These are phyloP conservation scores for Cordilura impudica DNA, from an alignment of 2,888 invertebrate genomes.

Conservation along the genomic window DNA sequence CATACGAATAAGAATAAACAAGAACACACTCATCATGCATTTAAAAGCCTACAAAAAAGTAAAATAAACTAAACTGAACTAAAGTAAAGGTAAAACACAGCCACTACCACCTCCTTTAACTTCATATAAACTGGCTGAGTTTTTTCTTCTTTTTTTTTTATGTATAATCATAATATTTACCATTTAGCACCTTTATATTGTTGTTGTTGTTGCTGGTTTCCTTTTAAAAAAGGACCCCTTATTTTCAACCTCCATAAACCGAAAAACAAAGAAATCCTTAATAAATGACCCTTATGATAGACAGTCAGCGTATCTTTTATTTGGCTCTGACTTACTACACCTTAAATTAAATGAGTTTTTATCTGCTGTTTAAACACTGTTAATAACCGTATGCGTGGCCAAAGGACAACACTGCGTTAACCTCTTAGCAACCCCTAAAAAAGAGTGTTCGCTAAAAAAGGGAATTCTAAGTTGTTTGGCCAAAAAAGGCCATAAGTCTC, in stretches of 20 bases:
- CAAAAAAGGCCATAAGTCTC: constrained; percentile 8
- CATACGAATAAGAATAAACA: neutral
- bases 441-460: neutral
- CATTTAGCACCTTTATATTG: constrained; percentile 57
- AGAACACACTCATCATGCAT: constrained; percentile 10
- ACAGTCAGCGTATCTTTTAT: neutral
- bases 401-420: neutral
- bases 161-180: constrained; percentile 41
- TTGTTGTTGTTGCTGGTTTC: neutral
- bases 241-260: constrained; percentile 16
- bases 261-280: neutral
- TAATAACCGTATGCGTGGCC: constrained; percentile 61
- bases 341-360: constrained; percentile 56
- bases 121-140: constrained; percentile 35
- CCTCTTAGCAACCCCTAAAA: constrained; percentile 6
- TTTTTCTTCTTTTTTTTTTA: neutral
- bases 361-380: constrained; percentile 65
- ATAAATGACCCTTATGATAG: constrained; percentile 24
- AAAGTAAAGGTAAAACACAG: neutral
- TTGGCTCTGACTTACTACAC: constrained; percentile 30
- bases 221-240: constrained; percentile 8
- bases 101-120: neutral
- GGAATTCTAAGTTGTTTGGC: neutral
- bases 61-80: no score
- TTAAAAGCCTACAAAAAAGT: neutral